These are phyloP conservation scores for Lepidonotus clava DNA, from an alignment of 2,888 invertebrate genomes.

Conservation along the genomic window DNA sequence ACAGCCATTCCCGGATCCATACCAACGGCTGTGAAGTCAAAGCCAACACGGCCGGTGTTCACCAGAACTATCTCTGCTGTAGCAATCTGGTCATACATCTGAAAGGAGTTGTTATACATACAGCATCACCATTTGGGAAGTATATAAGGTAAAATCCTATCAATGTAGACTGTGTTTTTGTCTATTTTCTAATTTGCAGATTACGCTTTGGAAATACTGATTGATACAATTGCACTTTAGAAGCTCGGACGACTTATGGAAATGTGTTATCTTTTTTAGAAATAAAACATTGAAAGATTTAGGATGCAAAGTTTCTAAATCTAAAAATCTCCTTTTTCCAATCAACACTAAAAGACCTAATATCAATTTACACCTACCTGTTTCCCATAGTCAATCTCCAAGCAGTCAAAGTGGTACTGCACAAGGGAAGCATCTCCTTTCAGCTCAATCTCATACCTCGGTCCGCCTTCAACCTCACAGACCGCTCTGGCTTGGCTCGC, in stretches of 20 bases:
- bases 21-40: constrained; percentile 76
- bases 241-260: too few species aligned
- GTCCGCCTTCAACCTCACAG: constrained; percentile 80
- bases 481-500: constrained; percentile 78
- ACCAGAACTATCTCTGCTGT: constrained; percentile 74
- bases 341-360: neutral
- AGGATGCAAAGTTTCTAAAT: too few species aligned
- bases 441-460: constrained; percentile 78
- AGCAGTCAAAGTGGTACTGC: constrained; percentile 77
- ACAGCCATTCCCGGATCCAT: constrained; percentile 75
- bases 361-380: constrained; percentile 68
- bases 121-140: neutral
- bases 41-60: constrained; percentile 80
- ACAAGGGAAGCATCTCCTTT: constrained; percentile 79
- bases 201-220: too few species aligned
- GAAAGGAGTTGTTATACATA: constrained; percentile 30
- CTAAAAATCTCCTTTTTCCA: too few species aligned
- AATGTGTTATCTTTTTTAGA: too few species aligned
- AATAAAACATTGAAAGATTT: too few species aligned
- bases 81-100: constrained; percentile 79
- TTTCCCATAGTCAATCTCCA: constrained; percentile 79
- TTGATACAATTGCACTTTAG: too few species aligned
- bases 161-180: too few species aligned
- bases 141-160: too few species aligned
- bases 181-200: too few species aligned